These are phyloP conservation scores for Hanleya hanleyi DNA, from an alignment of 2,888 invertebrate species.

Conservation along the genomic window DNA sequence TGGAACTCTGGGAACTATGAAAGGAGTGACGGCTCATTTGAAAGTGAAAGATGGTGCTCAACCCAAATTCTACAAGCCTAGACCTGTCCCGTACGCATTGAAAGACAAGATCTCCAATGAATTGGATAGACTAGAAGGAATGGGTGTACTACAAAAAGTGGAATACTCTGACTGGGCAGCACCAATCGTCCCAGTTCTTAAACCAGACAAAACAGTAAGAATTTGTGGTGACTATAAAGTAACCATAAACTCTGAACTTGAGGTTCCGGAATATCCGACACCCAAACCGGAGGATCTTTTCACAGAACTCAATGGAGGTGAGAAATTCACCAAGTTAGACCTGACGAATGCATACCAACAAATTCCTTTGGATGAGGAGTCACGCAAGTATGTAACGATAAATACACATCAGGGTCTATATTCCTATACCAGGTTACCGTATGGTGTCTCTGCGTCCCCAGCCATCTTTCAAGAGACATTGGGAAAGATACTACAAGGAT, in stretches of 20 bases:
- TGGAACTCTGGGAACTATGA: neutral
- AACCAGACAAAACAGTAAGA: constrained; percentile 24
- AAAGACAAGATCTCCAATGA: neutral
- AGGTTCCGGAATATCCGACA: constrained; percentile 34
- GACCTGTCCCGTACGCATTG: constrained; percentile 16
- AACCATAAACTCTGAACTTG: constrained; percentile 26
- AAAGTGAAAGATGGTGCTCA: constrained; percentile 12
- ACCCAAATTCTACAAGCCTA: constrained; percentile 17
- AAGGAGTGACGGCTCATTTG: neutral
- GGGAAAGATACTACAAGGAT: constrained; percentile 38
- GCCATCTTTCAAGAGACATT: constrained; percentile 39
- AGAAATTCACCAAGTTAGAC: constrained; percentile 40
- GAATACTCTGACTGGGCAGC: constrained; percentile 27
- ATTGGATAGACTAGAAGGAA: neutral
- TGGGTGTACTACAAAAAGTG: neutral
- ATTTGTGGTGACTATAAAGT: constrained; percentile 39
- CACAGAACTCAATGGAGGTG: constrained; percentile 17
- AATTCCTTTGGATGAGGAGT: constrained; percentile 34
- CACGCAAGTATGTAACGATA: constrained; percentile 32
- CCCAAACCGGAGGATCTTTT: constrained; percentile 34
- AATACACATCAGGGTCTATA: constrained; percentile 44
- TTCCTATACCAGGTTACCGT: constrained; percentile 35
- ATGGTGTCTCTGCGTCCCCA: constrained; percentile 35
- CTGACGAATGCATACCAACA: constrained; percentile 41
- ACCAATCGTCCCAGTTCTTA: constrained; percentile 35